A percentile compares a stretch with the other conserved stretches of the same genome.
Evolutionary conservation across 2,113 vertebrate species (phyloP).

Genomic region (Epinephelus lanceolatus): DNA sequence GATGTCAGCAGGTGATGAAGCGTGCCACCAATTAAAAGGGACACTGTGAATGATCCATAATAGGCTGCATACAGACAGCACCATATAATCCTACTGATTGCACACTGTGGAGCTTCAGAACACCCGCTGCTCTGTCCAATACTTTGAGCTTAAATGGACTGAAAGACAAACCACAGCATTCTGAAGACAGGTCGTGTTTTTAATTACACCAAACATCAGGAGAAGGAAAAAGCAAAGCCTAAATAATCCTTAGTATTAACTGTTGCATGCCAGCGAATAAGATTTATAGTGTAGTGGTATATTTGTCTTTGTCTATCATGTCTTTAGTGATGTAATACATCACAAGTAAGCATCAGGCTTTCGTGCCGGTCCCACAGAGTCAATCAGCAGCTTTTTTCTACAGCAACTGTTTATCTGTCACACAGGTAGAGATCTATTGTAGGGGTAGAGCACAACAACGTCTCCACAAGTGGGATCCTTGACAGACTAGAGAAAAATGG

Average conservation of each 20-base stretch:
- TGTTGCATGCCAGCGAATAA: not conserved
- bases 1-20: constrained; percentile 21
- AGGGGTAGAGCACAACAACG: not conserved
- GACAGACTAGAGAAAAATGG: not conserved
- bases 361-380: not conserved
- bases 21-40: constrained; percentile 23
- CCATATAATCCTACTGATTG: constrained; percentile 20
- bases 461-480: not conserved
- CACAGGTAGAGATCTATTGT: not conserved
- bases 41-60: constrained; percentile 39
- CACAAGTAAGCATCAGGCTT: not conserved
- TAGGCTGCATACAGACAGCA: not conserved
- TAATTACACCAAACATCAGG: constrained; percentile 1
- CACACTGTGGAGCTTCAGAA: not conserved
- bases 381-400: not conserved
- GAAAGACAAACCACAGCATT: not conserved
- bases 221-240: not conserved
- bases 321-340: not conserved
- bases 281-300: not conserved
- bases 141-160: not conserved
- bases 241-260: not conserved
- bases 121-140: not conserved
- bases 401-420: not conserved
- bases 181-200: not conserved
- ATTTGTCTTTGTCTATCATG: not conserved